Evolutionary conservation across 2,888 invertebrate species (phyloP), one percentile per base, ranked within the genome.

Genomic region (Pyrrhopygopsis socrates): DNA sequence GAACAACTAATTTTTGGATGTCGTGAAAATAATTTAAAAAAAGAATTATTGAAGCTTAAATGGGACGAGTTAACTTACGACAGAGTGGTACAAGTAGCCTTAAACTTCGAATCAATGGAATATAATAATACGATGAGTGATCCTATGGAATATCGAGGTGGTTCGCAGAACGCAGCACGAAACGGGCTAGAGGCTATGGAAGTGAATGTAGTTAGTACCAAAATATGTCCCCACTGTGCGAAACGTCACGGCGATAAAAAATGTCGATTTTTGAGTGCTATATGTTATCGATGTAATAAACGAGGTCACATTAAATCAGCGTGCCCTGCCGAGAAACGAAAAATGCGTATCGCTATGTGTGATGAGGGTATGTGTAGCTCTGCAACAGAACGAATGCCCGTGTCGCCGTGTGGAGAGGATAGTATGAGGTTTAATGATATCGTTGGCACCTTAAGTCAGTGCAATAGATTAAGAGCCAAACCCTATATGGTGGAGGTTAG

Each of bases 1-100:
- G 34, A 34, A 34, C 34, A 34, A 18, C 71, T 2, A 76, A 92
- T 45, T 87, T 91, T 91, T 15, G 87, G 90, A 58, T 92, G 54
- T 54, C 54, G 54, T 15, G n/a, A 54, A n/a, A 54, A 54, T 20
- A 54, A 54, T 54, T 54, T 54, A n/a, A 54, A 54, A n/a, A 54
- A 89, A 22, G 89, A 91, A 60, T 65, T 91, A 27, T 82, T 93
- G 22, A 90, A 90, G 65, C 67, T 54, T n/a, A 54, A 54, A 54
- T 54, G 54, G 54, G 54, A 54, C n/a, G 54, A 54, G n/a, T 54
- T 54, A n/a, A 54, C 54, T 20, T 54, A 54, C 15, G 54, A 54
- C 54, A 54, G 54, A 54, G 54, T n/a, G 2, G 54, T 54, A n/a
- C 54, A 54, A 9, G 2, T 54, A 54, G 54, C 54, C 4, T 54